Percentiles rank a stretch among this genome's conserved stretches.
Evolutionary conservation across 2,113 vertebrate genomes (phyloP).

Genomic region (Ascaphus truei): DNA sequence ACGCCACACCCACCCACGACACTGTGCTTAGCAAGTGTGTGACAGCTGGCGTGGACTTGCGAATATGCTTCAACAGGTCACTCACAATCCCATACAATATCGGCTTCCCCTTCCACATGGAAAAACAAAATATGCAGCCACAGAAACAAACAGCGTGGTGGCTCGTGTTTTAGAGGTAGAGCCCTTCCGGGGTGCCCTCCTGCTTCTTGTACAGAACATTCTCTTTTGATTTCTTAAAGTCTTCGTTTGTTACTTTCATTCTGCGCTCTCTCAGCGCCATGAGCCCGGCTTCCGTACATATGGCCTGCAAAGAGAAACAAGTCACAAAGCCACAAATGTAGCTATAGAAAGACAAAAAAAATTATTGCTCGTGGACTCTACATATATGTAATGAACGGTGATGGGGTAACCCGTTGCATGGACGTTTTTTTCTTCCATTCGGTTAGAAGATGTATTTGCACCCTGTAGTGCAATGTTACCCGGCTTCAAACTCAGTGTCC

Average conservation of each 20-base stretch:
- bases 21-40: too few species aligned
- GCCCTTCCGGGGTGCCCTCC: conserved; percentile 92
- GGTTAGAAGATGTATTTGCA: too few species aligned
- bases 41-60: too few species aligned
- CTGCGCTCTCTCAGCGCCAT: conserved; percentile 92
- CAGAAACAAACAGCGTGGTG: background rate
- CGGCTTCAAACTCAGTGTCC: too few species aligned
- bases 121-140: too few species aligned
- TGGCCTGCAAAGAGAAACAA: conserved; percentile 69
- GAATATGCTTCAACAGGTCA: too few species aligned
- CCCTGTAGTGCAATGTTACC: too few species aligned
- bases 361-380: background rate
- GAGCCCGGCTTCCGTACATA: conserved; percentile 94
- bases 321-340: background rate
- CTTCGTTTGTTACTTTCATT: conserved; percentile 99
- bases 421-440: too few species aligned
- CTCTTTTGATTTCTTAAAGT: conserved; percentile 98
- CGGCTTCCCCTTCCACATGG: background rate
- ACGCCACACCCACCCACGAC: too few species aligned
- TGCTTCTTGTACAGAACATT: conserved; percentile 98
- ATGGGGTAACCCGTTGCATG: background rate
- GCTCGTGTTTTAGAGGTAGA: conserved; percentile 65
- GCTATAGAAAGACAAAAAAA: background rate
- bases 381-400: background rate
- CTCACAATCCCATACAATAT: background rate